Percentiles rank a stretch among this genome's conserved stretches.
Evolutionary conservation across 2,888 invertebrate species (phyloP).

Genomic region (Platycheirus rosarum): DNA sequence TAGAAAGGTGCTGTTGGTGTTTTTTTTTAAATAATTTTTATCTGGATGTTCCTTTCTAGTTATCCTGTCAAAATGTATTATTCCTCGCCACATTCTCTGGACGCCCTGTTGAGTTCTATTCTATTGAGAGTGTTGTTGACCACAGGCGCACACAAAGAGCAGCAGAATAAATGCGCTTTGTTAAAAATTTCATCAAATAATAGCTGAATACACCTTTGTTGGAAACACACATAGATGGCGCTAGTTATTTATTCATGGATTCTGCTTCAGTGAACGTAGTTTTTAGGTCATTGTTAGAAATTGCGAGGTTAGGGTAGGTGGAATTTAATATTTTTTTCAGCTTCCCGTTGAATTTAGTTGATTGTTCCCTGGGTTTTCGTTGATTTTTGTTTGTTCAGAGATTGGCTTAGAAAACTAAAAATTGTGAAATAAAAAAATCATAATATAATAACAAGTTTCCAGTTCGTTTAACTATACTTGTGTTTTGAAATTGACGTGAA

Average conservation of each 20-base stretch:
- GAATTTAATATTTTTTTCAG: no score
- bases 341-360: no score
- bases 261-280: neutral
- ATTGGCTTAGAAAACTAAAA: no score
- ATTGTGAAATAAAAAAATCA: no score
- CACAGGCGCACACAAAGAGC: neutral
- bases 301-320: no score
- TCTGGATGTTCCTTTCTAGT: conserved; percentile 10
- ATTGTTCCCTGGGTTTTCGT: no score
- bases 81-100: neutral
- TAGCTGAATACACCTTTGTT: neutral
- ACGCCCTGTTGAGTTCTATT: neutral
- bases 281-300: neutral
- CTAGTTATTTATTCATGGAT: conserved; percentile 15
- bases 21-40: conserved; percentile 12
- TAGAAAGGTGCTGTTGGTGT: conserved; percentile 4
- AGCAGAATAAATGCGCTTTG: neutral
- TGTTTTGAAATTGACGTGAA: no score
- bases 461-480: no score
- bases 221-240: neutral
- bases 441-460: no score
- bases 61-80: conserved; percentile 24
- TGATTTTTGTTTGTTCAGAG: no score
- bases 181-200: conserved; percentile 14
- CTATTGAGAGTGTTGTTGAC: conserved; percentile 11